These are phyloP conservation scores for Nemopilema nomurai DNA, from an alignment of 30 jellyfish, hydroid and myxozoan species.

Conservation along the genomic window DNA sequence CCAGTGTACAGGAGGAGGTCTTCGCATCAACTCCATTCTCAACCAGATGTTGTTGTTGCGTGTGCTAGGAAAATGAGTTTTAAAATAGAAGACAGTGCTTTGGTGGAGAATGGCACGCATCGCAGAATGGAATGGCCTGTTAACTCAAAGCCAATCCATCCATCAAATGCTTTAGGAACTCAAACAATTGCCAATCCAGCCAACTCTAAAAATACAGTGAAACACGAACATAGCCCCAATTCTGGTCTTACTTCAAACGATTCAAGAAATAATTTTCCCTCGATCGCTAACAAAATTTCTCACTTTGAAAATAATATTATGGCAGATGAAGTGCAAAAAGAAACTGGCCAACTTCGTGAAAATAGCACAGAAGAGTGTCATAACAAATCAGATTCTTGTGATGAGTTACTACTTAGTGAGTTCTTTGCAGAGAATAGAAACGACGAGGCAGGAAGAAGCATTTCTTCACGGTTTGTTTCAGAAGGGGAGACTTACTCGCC, in stretches of 20 bases:
- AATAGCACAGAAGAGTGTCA: no score
- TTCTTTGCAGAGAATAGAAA: no score
- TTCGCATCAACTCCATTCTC: not conserved
- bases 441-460: no score
- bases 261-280: not conserved
- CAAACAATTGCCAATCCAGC: not conserved
- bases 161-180: not conserved
- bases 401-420: no score
- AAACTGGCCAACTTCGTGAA: no score
- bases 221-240: not conserved
- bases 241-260: not conserved
- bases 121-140: not conserved
- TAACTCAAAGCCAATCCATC: not conserved
- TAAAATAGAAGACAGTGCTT: not conserved
- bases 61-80: not conserved
- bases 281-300: no score
- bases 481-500: no score
- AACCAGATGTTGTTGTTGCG: not conserved
- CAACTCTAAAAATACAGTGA: not conserved
- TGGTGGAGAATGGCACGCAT: not conserved
- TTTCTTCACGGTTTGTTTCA: no score
- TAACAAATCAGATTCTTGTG: no score
- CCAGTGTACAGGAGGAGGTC: not conserved
- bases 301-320: no score
- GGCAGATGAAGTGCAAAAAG: no score